Conservation (phyloP, 2,113 vertebrate species). For the Alces alces region DNA sequence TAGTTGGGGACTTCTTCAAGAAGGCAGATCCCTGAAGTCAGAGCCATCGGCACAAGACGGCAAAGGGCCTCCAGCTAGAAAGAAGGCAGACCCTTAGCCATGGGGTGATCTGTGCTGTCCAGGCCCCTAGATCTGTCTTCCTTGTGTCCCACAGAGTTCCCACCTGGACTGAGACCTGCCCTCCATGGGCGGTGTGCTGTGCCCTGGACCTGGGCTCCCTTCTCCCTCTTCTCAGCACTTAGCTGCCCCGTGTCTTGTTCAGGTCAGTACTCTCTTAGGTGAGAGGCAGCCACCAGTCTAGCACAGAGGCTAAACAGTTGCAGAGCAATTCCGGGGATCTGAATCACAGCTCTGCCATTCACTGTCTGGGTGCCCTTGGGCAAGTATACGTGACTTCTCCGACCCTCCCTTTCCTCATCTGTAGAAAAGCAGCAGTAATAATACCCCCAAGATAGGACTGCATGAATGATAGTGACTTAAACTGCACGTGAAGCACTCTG, state of each 20-base stretch:
- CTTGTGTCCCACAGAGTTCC: background rate
- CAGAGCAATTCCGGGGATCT: background rate
- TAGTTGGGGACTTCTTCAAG: background rate
- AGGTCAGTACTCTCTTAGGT: background rate
- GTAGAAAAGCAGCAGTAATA: background rate
- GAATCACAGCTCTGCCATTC: background rate
- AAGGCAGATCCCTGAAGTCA: background rate
- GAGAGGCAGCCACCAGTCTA: background rate
- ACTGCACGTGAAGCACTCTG: background rate
- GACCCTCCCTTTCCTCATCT: background rate
- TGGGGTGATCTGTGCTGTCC: too few relatives aligned
- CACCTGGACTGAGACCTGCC: background rate
- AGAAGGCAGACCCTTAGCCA: background rate
- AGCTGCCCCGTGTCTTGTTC: background rate
- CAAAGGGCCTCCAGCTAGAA: background rate
- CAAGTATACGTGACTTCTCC: background rate
- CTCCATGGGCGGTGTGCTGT: background rate
- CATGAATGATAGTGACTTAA: background rate
- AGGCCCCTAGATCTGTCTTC: background rate
- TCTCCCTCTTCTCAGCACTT: background rate
- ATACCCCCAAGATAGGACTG: background rate
- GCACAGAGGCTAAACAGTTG: background rate
- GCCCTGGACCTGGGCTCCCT: background rate
- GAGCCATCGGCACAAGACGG: background rate
- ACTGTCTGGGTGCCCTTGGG: background rate